phyloP scores from a whole-genome alignment of 2,113 vertebrate genomes.

The Eretmochelys imbricata region DNA sequence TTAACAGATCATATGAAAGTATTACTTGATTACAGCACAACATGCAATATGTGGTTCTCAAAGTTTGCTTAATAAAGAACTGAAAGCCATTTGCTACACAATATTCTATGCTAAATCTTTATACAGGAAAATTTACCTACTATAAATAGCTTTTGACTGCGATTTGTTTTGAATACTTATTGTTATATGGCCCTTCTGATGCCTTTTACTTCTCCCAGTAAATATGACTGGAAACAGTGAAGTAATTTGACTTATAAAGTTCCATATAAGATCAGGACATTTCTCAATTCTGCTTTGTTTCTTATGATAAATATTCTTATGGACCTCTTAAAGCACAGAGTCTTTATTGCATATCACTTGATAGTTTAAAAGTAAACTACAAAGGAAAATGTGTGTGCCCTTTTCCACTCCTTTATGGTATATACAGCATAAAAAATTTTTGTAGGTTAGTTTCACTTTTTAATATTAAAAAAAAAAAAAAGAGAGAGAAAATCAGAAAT shows the following conservation, averaged over 20 bases:
- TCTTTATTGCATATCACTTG: slow-evolving; percentile 57
- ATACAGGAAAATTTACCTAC: neutral
- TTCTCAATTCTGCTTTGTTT: slow-evolving; percentile 17
- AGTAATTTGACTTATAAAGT: neutral
- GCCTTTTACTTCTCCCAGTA: neutral
- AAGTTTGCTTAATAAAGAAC: neutral
- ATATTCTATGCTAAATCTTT: fast-evolving
- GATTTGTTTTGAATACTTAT: neutral
- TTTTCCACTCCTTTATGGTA: slow-evolving; percentile 64
- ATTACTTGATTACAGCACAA: neutral
- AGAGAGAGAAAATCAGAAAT: slow-evolving; percentile 7
- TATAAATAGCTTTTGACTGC: neutral
- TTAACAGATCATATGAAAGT: neutral
- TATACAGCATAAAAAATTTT: slow-evolving; percentile 16
- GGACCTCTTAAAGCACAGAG: slow-evolving; percentile 1
- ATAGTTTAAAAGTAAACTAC: slow-evolving; percentile 57
- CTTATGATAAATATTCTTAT: slow-evolving; percentile 1
- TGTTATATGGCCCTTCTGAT: neutral
- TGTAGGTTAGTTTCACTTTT: slow-evolving; percentile 6
- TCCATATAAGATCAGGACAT: neutral
- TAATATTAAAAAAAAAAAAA: no score
- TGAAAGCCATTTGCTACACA: neutral
- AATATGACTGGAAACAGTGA: neutral
- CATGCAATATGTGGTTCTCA: neutral
- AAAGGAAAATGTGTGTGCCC: slow-evolving; percentile 66